phyloP scores from a whole-genome alignment of 2,113 vertebrate genomes.

The Petrocephalus zakoni region DNA sequence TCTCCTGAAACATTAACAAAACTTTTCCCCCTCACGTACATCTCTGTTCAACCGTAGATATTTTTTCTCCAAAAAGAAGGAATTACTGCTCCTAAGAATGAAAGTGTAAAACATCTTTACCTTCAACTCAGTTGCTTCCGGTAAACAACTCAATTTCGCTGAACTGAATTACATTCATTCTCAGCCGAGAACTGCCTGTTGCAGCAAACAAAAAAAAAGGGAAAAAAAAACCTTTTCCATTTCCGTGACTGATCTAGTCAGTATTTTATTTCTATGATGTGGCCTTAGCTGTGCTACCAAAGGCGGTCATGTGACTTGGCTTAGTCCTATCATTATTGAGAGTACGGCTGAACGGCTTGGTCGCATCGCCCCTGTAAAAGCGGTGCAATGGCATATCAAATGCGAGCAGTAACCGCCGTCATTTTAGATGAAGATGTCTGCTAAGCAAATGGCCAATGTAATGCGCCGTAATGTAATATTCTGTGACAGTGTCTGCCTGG shows the following conservation, averaged over 20 bases:
- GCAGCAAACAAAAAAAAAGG: neutral
- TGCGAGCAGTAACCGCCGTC: conserved; percentile 8
- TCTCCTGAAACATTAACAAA: neutral
- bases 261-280: neutral
- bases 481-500: conserved; percentile 1
- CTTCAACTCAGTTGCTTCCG: neutral
- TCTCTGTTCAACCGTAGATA: neutral
- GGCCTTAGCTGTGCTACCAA: neutral
- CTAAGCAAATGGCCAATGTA: conserved; percentile 16
- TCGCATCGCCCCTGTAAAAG: neutral
- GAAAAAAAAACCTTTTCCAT: neutral
- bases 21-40: neutral
- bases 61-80: neutral
- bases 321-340: neutral
- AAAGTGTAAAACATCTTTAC: neutral
- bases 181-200: neutral
- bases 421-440: neutral
- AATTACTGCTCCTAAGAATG: neutral
- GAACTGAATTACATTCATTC: neutral
- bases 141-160: neutral
- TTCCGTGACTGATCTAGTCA: neutral
- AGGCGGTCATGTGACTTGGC: neutral
- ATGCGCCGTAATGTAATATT: conserved; percentile 21
- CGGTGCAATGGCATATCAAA: neutral
- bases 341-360: neutral